These are phyloP conservation scores for Entosphenus tridentatus DNA, from an alignment of 2,113 vertebrate species.

Conservation along the genomic window DNA sequence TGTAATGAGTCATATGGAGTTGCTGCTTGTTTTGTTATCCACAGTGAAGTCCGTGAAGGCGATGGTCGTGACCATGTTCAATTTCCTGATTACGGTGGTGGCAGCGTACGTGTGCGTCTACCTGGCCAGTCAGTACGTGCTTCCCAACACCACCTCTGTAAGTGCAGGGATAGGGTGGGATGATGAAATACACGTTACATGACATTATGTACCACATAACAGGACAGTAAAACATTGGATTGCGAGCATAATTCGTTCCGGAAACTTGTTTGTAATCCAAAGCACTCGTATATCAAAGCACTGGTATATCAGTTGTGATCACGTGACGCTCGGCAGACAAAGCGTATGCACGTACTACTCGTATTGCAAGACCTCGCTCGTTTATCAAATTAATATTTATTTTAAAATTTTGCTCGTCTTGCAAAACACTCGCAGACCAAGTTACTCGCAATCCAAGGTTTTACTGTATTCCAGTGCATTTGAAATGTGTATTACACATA, in stretches of 20 bases:
- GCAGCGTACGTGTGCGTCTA: conserved; percentile 68
- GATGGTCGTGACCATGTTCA: conserved; percentile 52
- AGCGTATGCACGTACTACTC: no score
- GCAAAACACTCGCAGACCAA: no score
- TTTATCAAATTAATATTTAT: no score
- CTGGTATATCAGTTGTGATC: no score
- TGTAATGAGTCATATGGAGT: neutral
- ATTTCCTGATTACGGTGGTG: conserved; percentile 68
- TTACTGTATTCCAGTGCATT: no score
- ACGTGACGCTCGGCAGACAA: no score
- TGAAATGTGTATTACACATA: no score
- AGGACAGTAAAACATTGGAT: neutral
- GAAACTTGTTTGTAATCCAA: neutral
- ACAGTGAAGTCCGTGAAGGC: conserved; percentile 60
- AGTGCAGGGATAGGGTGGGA: conserved; percentile 15
- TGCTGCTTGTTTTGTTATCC: neutral
- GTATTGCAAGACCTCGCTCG: no score
- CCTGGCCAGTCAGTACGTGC: conserved; percentile 75
- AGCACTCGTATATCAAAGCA: no score
- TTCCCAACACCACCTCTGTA: conserved; percentile 50
- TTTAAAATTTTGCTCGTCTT: no score
- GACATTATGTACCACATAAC: neutral
- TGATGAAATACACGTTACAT: no score
- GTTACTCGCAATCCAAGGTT: no score
- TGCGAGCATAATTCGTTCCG: neutral